phyloP scores from a whole-genome alignment of 1,140 invertebrate genomes.

The Temnothorax curvispinosus region DNA sequence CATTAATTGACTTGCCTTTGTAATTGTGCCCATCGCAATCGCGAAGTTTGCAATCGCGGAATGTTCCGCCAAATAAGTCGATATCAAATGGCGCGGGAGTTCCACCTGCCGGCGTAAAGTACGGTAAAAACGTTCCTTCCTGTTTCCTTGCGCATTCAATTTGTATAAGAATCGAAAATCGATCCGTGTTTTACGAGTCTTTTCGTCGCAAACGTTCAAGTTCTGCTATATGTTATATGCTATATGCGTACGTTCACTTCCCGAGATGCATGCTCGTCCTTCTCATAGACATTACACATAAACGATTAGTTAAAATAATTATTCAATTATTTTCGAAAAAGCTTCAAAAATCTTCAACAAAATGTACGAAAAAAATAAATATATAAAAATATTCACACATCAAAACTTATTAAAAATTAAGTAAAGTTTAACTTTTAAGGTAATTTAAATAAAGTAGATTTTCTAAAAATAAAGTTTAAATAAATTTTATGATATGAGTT shows the following conservation, averaged over 20 bases:
- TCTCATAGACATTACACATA: neutral
- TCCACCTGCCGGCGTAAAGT: neutral
- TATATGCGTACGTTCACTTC: neutral
- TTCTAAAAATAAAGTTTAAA: too few relatives aligned
- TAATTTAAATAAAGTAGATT: neutral
- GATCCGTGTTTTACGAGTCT: neutral
- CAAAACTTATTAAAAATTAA: neutral
- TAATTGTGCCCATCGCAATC: neutral
- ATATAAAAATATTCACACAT: neutral
- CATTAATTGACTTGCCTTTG: neutral
- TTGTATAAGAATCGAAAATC: slow-evolving; percentile 21
- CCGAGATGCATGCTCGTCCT: neutral
- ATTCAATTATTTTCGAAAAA: neutral
- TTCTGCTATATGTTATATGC: neutral
- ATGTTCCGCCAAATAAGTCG: slow-evolving; percentile 13
- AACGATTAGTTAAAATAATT: neutral
- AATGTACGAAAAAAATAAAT: neutral
- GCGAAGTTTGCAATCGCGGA: slow-evolving; percentile 21
- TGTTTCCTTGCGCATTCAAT: neutral
- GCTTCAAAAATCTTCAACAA: neutral
- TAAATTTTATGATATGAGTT: too few relatives aligned
- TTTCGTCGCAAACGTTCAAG: neutral
- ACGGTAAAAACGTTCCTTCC: neutral
- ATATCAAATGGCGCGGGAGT: neutral
- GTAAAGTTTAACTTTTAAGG: neutral